Base-by-base conservation (phyloP, 2,113 vertebrate genomes). In the Poecile atricapillus region DNA sequence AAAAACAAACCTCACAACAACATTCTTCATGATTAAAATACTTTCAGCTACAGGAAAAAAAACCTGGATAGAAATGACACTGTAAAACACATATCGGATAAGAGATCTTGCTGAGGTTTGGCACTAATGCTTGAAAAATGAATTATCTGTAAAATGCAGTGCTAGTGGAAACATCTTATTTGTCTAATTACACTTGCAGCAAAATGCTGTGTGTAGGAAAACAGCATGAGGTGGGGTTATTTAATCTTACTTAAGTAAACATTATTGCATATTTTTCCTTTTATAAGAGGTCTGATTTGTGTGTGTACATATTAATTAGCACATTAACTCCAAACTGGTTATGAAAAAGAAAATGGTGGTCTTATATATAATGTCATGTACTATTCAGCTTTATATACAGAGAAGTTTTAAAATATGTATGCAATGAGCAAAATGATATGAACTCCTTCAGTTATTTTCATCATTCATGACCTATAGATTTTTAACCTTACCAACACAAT, bases 371-470 rank as follows among this genome's bases (percentile, higher is more conserved):
- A 30, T 6, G 1, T 39, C 21, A 76, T 79, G 74, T 93, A 90
- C 95, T 93, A 83, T 93, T 47, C 75, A 95, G 77, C 56, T 93
- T 24, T 33, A 85, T 79, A 91, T 68, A 87, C 37, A 95, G 33
- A 96, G 47, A 73, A 76, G 56, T 96, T 96, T 94, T 82, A 95
- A 96, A 96, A 96, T 92, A 91, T 49, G 44, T 83, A 96, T 93
- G 65, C 35, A 96, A 56, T 39, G 65, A 70, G 11, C 31, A 94
- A 95, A 96, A 96, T 91, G 5, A 77, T 94, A 84, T 75, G 92
- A 96, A 91, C 44, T 94, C 89, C 74, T 89, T 94, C 53, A 90
- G 83, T 97, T 97, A 92, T 95, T 96, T 97, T 95, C 91, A 92
- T 90, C 43, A 64, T n/a, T 90, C 62, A 41, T 11, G 12, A 92